These are phyloP conservation scores for Brachionus koreanus DNA, from an alignment of 1,140 invertebrate genomes.

Conservation along the genomic window DNA sequence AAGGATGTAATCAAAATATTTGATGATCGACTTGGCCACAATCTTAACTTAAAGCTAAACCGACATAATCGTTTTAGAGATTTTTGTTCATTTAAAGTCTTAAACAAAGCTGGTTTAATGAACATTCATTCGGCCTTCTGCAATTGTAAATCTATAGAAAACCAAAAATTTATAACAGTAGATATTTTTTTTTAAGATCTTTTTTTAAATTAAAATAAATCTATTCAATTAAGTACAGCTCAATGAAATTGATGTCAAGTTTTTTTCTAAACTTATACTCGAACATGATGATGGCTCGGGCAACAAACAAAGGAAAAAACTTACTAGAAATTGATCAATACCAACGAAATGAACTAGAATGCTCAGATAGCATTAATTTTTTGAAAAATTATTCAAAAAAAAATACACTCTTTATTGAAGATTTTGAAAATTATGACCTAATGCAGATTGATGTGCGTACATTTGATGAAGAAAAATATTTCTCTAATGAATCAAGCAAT, in stretches of 20 bases:
- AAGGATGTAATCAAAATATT: slow-evolving; percentile 30
- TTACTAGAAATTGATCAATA: neutral
- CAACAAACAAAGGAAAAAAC: neutral
- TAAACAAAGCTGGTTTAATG: neutral
- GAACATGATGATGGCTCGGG: neutral
- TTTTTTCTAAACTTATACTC: neutral
- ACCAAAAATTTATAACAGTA: neutral
- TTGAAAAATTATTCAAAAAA: neutral
- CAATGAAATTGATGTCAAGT: neutral
- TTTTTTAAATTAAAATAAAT: neutral
- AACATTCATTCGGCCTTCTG: neutral
- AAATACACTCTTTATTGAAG: neutral
- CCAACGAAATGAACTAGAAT: neutral
- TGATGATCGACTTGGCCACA: neutral
- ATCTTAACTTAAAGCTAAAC: neutral
- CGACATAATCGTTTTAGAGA: neutral
- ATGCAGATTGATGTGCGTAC: neutral
- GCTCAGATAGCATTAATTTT: neutral
- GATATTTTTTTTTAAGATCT: neutral
- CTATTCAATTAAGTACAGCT: neutral
- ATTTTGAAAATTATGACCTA: neutral
- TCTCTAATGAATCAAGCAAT: neutral
- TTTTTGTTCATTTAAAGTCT: neutral
- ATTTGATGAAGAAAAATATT: slow-evolving; percentile 21
- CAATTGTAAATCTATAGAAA: neutral